Conservation (phyloP, 2,888 invertebrate genomes). For the Platynereis dumerilii region DNA sequence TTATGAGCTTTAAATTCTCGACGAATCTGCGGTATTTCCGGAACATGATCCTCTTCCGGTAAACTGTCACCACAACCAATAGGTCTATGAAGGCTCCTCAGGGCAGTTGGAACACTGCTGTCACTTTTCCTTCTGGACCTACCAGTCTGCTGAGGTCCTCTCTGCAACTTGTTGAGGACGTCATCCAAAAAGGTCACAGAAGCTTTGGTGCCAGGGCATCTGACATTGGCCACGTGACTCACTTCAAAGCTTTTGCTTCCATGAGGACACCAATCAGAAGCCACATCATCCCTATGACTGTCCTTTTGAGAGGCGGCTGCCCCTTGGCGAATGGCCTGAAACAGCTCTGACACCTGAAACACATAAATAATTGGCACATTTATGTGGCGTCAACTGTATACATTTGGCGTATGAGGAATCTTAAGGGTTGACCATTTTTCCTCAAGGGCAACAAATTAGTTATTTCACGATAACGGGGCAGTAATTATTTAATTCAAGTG, state of each 20-base stretch:
- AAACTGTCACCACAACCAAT: too few species aligned
- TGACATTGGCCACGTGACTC: slow-evolving; percentile 88
- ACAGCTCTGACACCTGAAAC: slow-evolving; percentile 75
- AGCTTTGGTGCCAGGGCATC: slow-evolving; percentile 84
- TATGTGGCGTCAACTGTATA: too few species aligned
- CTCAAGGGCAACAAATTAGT: too few species aligned
- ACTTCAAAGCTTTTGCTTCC: slow-evolving; percentile 69
- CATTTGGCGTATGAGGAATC: too few species aligned
- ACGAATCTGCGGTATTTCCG: too few species aligned
- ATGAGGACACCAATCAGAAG: neutral
- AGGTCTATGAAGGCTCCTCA: neutral
- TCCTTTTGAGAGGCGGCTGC: slow-evolving; percentile 2
- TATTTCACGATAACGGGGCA: too few species aligned
- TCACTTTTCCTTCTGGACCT: too few species aligned
- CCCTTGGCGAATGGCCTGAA: slow-evolving; percentile 71
- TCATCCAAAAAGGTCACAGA: slow-evolving; percentile 90
- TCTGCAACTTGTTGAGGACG: slow-evolving; percentile 81
- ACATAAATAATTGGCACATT: too few species aligned
- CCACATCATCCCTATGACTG: neutral
- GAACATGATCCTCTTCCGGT: too few species aligned
- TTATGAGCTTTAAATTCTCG: too few species aligned
- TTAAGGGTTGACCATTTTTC: too few species aligned
- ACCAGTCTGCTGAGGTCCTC: neutral
- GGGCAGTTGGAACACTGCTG: neutral
- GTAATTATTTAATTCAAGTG: too few species aligned